These are phyloP conservation scores for Xenopus tropicalis DNA, from an alignment of 2,113 vertebrate genomes.

Conservation along the genomic window UCB_Xtro_10.0 CM004443.2:18882501-18883000, in stretches of 20 bases:
- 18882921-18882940: not conserved
- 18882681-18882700: slow-evolving; percentile 26
- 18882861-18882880: slow-evolving; percentile 15
- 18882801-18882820: slow-evolving; percentile 15
- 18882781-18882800: slow-evolving; percentile 1
- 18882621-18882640: no score
- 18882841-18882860: not conserved
- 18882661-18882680: not conserved
- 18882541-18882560: no score
- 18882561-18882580: no score
- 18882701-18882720: not conserved
- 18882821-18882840: slow-evolving; percentile 26
- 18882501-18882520: no score
- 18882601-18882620: no score
- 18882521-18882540: no score
- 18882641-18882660: not conserved
- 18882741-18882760: not conserved
- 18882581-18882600: no score
- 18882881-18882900: not conserved
- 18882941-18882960: no score
- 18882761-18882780: not conserved
- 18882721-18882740: slow-evolving; percentile 2
- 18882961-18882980: no score
- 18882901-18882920: not conserved
- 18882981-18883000: no score